Evolutionary conservation across 2,113 vertebrate genomes (phyloP).

Genomic region (Rhea americana): DNA sequence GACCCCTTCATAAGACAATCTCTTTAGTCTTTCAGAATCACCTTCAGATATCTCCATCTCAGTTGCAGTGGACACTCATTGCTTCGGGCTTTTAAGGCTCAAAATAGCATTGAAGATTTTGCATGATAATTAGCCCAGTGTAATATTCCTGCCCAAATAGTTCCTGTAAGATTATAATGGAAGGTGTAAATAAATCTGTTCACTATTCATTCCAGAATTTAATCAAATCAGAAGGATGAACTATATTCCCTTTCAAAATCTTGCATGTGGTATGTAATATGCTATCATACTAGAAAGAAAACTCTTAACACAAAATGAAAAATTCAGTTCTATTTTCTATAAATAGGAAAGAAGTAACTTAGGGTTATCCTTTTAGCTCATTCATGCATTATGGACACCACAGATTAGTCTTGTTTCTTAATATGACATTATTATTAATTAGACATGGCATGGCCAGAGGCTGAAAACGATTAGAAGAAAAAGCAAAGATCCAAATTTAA

Average conservation of each 20-base stretch:
- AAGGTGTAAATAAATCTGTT: not conserved
- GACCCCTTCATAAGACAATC: not conserved
- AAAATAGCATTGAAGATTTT: not conserved
- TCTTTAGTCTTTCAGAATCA: not conserved
- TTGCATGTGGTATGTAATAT: not conserved
- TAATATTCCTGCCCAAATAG: slow-evolving; percentile 1
- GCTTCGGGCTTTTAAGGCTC: not conserved
- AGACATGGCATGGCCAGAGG: slow-evolving; percentile 54
- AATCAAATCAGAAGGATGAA: slow-evolving; percentile 57
- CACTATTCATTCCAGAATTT: slow-evolving; percentile 37
- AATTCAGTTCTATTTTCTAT: slow-evolving; percentile 48
- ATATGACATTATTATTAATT: slow-evolving; percentile 60
- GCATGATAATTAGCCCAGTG: not conserved
- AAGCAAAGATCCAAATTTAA: slow-evolving; percentile 26
- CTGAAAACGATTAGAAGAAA: slow-evolving; percentile 52
- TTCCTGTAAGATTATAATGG: slow-evolving; percentile 22
- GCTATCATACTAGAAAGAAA: slow-evolving; percentile 8
- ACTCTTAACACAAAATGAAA: slow-evolving; percentile 11
- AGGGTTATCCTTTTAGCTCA: slow-evolving; percentile 64
- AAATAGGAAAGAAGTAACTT: slow-evolving; percentile 51
- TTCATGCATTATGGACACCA: slow-evolving; percentile 46
- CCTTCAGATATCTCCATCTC: not conserved
- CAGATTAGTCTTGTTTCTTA: slow-evolving; percentile 46
- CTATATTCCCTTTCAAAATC: not conserved
- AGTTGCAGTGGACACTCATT: not conserved